Percentiles rank a stretch among this genome's conserved stretches.
These are phyloP conservation scores for Celastrina argiolus DNA, from an alignment of 2,888 invertebrate genomes.

Conservation along the genomic window DNA sequence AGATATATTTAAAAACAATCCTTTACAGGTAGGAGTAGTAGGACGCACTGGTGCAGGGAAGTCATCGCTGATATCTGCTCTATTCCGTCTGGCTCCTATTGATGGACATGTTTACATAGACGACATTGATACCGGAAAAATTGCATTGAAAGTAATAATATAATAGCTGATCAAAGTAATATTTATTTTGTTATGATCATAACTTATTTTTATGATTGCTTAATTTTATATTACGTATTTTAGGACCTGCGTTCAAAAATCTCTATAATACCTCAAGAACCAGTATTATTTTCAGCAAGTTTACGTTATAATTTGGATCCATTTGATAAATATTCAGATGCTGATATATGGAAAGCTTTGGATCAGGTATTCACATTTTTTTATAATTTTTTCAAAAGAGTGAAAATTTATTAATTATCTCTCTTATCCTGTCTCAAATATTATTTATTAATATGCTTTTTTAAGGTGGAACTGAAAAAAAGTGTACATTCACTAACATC, in stretches of 20 bases:
- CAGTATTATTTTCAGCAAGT: slow-evolving; percentile 81
- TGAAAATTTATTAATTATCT: no score
- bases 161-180: neutral
- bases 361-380: slow-evolving; percentile 77
- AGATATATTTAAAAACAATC: neutral
- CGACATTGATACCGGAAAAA: slow-evolving; percentile 75
- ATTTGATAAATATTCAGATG: slow-evolving; percentile 79
- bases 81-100: slow-evolving; percentile 84
- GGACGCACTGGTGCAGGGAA: slow-evolving; percentile 92
- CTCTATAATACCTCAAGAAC: slow-evolving; percentile 84
- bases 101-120: slow-evolving; percentile 85
- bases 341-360: slow-evolving; percentile 81
- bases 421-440: no score
- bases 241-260: slow-evolving; percentile 80
- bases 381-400: no score
- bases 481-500: slow-evolving; percentile 78
- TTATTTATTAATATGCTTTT: neutral
- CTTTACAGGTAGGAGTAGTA: slow-evolving; percentile 83
- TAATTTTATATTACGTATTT: neutral
- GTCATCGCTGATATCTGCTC: slow-evolving; percentile 84
- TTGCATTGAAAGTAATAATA: slow-evolving; percentile 76
- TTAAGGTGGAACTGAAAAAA: slow-evolving; percentile 84
- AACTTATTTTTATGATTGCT: neutral
- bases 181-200: neutral
- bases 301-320: slow-evolving; percentile 85